Evolutionary conservation across 2,888 invertebrate genomes (phyloP).

Genomic region (Allacma fusca): DNA sequence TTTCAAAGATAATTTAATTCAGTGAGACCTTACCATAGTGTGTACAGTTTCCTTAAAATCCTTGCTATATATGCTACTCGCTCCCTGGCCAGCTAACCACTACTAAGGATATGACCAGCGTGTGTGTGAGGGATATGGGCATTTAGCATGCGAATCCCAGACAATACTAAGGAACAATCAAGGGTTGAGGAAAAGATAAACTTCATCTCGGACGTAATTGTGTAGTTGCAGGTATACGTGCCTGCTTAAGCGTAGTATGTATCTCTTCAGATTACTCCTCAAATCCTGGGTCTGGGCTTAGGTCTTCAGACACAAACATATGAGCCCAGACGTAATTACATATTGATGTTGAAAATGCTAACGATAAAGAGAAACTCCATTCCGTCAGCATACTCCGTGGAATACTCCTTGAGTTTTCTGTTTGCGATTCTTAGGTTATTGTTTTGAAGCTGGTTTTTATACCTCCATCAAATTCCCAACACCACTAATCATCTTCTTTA

Average conservation of each 20-base stretch:
- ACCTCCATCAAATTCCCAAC: not conserved
- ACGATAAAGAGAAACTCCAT: not conserved
- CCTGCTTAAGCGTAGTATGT: no score
- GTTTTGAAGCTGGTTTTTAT: slow-evolving; percentile 6
- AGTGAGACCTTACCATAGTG: no score
- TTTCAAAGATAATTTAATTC: no score
- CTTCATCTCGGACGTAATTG: not conserved
- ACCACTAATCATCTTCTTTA: not conserved
- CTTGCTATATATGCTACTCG: no score
- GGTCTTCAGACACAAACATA: no score
- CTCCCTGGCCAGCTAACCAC: no score
- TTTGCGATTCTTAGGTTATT: not conserved
- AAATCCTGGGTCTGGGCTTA: no score
- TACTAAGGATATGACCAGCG: no score
- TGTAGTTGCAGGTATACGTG: not conserved
- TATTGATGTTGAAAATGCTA: not conserved
- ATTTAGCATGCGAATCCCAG: not conserved
- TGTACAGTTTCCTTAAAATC: no score
- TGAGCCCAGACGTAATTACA: no score
- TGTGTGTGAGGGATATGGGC: no score
- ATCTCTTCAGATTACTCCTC: no score
- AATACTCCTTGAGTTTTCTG: not conserved
- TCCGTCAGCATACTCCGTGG: not conserved
- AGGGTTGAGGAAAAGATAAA: not conserved
- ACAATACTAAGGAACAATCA: not conserved